Base-by-base conservation (phyloP, 2,888 invertebrate genomes). In the Atherix ibis region DNA sequence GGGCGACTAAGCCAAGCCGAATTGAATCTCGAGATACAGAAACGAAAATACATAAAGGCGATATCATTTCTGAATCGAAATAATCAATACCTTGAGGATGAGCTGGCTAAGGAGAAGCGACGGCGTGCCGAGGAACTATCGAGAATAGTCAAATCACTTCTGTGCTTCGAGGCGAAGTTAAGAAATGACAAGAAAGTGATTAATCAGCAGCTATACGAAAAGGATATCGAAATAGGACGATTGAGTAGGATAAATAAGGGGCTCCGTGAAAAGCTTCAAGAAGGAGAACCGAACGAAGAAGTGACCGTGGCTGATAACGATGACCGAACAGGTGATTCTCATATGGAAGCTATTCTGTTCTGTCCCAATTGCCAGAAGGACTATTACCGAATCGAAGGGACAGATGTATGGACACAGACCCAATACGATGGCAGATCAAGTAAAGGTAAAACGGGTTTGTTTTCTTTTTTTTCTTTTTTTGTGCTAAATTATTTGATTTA, bases 301-400 rank as follows among this genome's bases (percentile, higher is more conserved):
- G 25, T 26, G 17, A 30, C 44, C 2, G 44, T 43, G 8, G 39
- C 35, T 25, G 14, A 27, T 17, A 29, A 27, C 13, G 30, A 31
- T 31, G 17, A 53, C 30, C 49, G 50, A 40, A 55, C 56, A 44
- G 35, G 13, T 12, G 32, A 30, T 13, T 12, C 8, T 5, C 29
- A 34, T 12, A 29, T 29, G 28, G 37, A 37, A 10, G 28, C 32
- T 2, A 53, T 54, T 38, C 50, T 58, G 44, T 57, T 53, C 51
- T 61, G 61, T 53, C 52, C 50, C 32, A 58, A 50, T 48, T 61
- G 61, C 45, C 50, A 53, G 30, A 53, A 55, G 48, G 52, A 58
- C 46, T 59, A 56, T 49, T 58, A 60, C 51, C 53, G 52, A 40
- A 52, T 56, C 46, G 54, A 57, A 34, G 42, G 49, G 28, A 53